Base-by-base conservation (phyloP, 1,140 invertebrate genomes). In the Drosophila lowei region DNA sequence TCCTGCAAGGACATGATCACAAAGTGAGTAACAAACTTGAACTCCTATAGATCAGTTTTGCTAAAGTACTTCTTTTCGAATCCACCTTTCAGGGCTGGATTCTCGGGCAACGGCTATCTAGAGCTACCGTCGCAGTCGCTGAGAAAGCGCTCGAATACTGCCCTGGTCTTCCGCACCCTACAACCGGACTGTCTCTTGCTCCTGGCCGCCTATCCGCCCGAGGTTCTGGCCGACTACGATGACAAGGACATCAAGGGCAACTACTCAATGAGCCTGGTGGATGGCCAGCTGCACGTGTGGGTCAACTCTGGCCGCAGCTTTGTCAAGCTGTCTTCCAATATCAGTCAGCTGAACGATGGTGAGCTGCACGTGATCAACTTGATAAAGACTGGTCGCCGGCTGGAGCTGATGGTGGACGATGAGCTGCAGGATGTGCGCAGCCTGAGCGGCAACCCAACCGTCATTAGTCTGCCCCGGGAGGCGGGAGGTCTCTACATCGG, bases 31-130 rank as follows among this genome's bases (percentile, higher is more conserved):
- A 1, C 0, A 0, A 38, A 9, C 5, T 13, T 15, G 0, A 1
- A 18, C 0, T 0, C 16, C 2, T n/a, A 3, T 0, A 21, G 11
- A 8, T 46, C 2, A 8, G 9, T 1, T 8, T 11, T 46, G 11
- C 25, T 28, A 13, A 8, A 8, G 6, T 8, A 23, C 42, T 15
- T 6, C 2, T 4, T n/a, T 21, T 9, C 3, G 30, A 0, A 9
- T 30, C 8, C 23, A 30, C 23, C 43, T 16, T 47, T 48, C 73
- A 93, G 94, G 50, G 95, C 94, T 63, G 95, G 95, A 61, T 97
- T 97, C 85, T 93, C 94, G 58, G 97, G 97, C 6, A 92, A 94
- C 59, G 97, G 97, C 0, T 97, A 94, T 89, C 92, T 97, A 16
- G 95, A 97, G 90, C 92, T 97, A 57, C 92, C 93, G 0, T 94